A percentile compares a stretch with the other conserved stretches of the same genome.
Conservation (phyloP, 2,888 invertebrate species). For the Mythimna lalbum region DNA sequence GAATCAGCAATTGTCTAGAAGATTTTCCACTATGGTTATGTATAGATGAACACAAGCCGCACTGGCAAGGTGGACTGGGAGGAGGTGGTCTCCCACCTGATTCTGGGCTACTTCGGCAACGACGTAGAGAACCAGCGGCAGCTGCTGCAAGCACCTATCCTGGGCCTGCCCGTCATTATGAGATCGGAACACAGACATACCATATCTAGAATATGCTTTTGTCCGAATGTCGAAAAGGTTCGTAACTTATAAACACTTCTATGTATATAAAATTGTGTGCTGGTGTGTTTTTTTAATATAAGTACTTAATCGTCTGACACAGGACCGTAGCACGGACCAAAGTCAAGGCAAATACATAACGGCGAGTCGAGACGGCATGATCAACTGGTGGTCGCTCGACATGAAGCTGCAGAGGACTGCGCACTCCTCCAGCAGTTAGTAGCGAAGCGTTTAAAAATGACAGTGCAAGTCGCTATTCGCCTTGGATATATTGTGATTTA, state of each 20-base stretch:
- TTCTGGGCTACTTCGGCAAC: constrained; percentile 93
- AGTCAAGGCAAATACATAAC: constrained; percentile 94
- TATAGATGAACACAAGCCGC: constrained; percentile 90
- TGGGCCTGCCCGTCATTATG: constrained; percentile 89
- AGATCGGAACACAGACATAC: constrained; percentile 93
- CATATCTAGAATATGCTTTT: constrained; percentile 92
- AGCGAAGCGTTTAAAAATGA: neutral
- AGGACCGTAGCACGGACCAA: constrained; percentile 90
- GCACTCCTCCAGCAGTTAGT: constrained; percentile 92
- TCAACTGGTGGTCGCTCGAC: constrained; percentile 95
- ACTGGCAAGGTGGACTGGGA: constrained; percentile 93
- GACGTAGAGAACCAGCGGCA: constrained; percentile 92
- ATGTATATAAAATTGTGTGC: neutral
- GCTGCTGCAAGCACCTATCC: constrained; percentile 92
- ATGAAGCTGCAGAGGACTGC: constrained; percentile 92
- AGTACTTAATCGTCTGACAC: constrained; percentile 28
- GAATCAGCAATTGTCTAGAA: neutral
- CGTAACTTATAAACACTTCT: neutral
- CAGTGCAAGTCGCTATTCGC: neutral
- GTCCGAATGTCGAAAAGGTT: constrained; percentile 91
- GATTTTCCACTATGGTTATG: neutral
- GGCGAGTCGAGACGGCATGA: constrained; percentile 93
- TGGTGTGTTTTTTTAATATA: neutral
- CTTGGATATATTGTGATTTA: neutral
- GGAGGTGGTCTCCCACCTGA: constrained; percentile 94